Percentiles rank a stretch among this genome's conserved stretches.
phyloP scores from a whole-genome alignment of 2,797 vertebrate genomes.

The Aratinga solstitialis region DNA sequence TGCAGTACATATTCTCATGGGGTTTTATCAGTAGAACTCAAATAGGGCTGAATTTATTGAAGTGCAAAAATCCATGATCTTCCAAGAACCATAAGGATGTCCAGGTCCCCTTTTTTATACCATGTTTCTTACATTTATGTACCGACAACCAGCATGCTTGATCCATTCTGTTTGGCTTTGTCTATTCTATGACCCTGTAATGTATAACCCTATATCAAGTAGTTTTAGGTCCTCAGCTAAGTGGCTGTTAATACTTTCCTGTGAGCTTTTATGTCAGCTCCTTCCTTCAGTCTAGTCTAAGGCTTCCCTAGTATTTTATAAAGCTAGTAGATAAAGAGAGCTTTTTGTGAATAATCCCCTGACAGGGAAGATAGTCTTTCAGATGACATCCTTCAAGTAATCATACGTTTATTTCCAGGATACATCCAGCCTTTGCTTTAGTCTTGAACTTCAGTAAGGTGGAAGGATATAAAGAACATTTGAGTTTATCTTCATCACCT shows the following conservation, averaged over 20 bases:
- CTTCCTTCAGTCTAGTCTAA: neutral
- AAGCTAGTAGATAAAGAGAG: neutral
- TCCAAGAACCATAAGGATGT: neutral
- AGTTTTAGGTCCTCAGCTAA: neutral
- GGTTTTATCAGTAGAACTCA: neutral
- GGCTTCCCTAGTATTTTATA: neutral
- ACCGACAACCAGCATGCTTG: neutral
- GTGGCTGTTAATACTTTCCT: neutral
- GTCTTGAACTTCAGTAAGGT: neutral
- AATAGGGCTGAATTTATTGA: neutral
- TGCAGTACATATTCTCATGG: neutral
- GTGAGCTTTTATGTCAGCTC: neutral
- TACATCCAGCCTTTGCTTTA: neutral
- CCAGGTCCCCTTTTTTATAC: neutral
- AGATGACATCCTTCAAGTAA: neutral
- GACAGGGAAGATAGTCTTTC: neutral
- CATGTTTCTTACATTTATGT: accelerated
- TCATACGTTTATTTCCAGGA: neutral
- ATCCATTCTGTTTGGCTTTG: neutral
- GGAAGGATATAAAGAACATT: neutral
- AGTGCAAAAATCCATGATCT: neutral
- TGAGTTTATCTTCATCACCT: neutral
- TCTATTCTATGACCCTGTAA: neutral
- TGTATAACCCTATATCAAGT: neutral
- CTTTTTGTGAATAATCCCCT: neutral